Evolutionary conservation across 2,888 invertebrate species (phyloP).

Genomic region (Nasonia oneida): DNA sequence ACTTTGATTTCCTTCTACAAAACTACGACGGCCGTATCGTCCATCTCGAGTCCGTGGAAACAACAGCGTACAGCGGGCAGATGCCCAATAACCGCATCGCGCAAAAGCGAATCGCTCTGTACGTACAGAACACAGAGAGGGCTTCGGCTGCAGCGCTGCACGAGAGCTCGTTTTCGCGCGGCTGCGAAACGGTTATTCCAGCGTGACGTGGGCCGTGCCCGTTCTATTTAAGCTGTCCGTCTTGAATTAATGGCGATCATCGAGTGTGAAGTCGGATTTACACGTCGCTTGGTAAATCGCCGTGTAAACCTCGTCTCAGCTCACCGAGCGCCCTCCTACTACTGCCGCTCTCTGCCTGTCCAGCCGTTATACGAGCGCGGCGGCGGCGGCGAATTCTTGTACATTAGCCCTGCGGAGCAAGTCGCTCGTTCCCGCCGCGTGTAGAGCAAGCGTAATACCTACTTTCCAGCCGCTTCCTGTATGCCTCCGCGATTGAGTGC

Average conservation of each 20-base stretch:
- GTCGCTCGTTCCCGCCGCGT: constrained; percentile 3
- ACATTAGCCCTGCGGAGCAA: constrained; percentile 16
- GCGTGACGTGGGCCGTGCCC: constrained; percentile 63
- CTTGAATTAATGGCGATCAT: constrained; percentile 66
- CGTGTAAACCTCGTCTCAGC: constrained; percentile 62
- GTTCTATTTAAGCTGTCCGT: constrained; percentile 65
- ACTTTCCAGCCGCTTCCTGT: constrained; percentile 39
- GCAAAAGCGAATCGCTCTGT: background rate
- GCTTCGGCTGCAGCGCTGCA: background rate
- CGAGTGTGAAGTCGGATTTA: constrained; percentile 67
- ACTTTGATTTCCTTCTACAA: background rate
- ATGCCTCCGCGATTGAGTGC: constrained; percentile 34
- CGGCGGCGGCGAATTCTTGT: constrained; percentile 31
- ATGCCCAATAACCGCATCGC: background rate
- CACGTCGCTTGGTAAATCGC: constrained; percentile 66
- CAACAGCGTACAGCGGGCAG: background rate
- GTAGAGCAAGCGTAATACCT: constrained; percentile 29
- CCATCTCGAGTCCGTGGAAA: background rate
- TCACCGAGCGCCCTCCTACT: constrained; percentile 28
- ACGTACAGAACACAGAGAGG: background rate
- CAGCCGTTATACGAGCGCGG: constrained; percentile 26
- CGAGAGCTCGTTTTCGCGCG: constrained; percentile 3
- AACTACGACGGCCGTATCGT: background rate
- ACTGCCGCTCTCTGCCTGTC: background rate
- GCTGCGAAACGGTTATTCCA: constrained; percentile 46